Conservation (phyloP, 2,888 invertebrate genomes). For the Pimpla rufipes region DNA sequence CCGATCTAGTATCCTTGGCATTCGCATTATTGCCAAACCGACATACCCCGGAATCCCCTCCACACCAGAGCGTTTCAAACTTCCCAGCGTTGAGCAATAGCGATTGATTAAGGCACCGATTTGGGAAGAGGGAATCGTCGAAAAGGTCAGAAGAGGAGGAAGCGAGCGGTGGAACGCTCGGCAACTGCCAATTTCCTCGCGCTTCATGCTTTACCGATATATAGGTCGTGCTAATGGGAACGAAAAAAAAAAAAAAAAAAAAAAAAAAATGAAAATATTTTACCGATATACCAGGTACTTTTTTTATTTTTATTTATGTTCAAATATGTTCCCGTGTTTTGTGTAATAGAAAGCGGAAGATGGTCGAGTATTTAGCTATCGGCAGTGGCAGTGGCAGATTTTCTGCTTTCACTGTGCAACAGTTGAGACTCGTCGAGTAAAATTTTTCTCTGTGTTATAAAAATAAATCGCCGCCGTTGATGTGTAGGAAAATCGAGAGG, state of each 20-base stretch:
- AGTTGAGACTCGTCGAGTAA: not conserved
- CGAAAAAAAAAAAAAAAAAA: not conserved
- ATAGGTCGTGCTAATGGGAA: constrained; percentile 2
- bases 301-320: not conserved
- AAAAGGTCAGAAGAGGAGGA: not conserved
- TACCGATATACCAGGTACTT: not conserved
- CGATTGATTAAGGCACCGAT: constrained; percentile 22
- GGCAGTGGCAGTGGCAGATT: not conserved
- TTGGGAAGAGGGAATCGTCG: not conserved
- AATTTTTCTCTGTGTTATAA: not conserved
- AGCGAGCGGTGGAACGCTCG: not conserved
- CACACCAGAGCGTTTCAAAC: not conserved
- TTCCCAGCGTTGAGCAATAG: not conserved
- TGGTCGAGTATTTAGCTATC: not conserved
- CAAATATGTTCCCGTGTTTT: not conserved
- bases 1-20: not conserved
- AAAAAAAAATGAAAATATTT: not conserved
- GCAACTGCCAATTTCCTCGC: not conserved
- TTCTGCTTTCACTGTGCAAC: not conserved
- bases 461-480: no score
- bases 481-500: no score
- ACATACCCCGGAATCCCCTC: not conserved
- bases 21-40: not conserved
- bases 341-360: not conserved
- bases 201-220: not conserved